Base-by-base conservation (phyloP, 2,888 invertebrate species). In the Melinaea marsaeus region DNA sequence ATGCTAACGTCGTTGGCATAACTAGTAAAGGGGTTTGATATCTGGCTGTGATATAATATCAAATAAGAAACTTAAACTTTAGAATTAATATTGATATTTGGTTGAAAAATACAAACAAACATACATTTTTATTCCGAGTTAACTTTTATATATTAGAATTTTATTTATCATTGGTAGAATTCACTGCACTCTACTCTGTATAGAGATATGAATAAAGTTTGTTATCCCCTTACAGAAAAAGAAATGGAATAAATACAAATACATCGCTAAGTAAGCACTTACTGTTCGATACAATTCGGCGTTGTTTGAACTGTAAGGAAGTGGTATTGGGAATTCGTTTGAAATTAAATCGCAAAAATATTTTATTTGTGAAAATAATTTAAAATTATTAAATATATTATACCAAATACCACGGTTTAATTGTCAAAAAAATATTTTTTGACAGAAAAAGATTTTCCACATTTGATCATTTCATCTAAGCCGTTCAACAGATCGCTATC, bases 241-340 rank as follows among this genome's bases (percentile, higher is more conserved):
- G 22, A 32, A 51, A n/a, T 51, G 2, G n/a, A 32, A 51, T 51
- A 51, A 51, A 51, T 51, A 51, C 22, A 13, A 9, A 22, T 32
- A 32, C 11, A 32, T 51, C 9, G 32, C 32, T 32, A 22, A 51
- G 51, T 51, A 51, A 51, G 32, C 51, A 51, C 51, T 51, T 51
- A 51, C 9, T 6, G 32, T 32, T 51, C 32, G 32, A 51, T 51
- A 51, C 51, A 32, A 51, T 51, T 51, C 11, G 51, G 51, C 32
- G 22, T 51, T 51, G 51, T 51, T 51, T 51, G 51, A 32, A 51
- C 22, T 9, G 51, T 32, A 51, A 51, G 51, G 22, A 51, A 32
- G 22, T 51, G 22, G 32, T 32, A 32, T 32, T 51, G 32, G 7
- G 32, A 51, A 51, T 51, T 51, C 32, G 32, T 51, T 32, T 51